Conservation (phyloP, 2,797 vertebrate species). For the Anabacerthia variegaticeps region DNA sequence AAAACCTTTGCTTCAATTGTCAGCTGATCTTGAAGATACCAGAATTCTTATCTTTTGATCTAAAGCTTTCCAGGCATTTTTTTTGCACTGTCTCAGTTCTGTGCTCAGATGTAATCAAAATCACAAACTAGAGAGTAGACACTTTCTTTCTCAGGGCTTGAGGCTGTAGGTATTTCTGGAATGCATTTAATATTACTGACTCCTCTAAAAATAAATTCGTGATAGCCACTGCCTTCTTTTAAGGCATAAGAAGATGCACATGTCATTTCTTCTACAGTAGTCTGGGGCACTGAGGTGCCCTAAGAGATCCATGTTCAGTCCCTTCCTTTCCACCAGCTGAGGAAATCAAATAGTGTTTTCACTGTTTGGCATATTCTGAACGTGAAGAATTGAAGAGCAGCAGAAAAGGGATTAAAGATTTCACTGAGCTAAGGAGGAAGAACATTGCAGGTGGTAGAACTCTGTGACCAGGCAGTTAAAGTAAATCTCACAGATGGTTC, state of each 20-base stretch:
- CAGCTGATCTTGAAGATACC: background rate
- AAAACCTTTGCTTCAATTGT: background rate
- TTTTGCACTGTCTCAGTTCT: background rate
- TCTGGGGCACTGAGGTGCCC: background rate
- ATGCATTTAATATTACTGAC: background rate
- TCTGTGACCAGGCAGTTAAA: background rate
- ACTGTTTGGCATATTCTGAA: background rate
- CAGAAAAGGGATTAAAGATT: background rate
- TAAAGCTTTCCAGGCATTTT: background rate
- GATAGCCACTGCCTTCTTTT: background rate
- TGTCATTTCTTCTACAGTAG: background rate
- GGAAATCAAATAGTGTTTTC: background rate
- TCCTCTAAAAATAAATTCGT: background rate
- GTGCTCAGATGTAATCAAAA: conserved; percentile 1
- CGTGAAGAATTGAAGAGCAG: background rate
- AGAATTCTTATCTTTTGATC: background rate
- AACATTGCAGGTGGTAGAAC: background rate
- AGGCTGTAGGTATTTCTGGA: background rate
- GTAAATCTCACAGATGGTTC: background rate
- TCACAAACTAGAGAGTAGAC: background rate
- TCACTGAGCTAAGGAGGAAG: background rate
- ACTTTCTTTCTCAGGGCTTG: background rate
- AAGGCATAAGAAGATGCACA: background rate
- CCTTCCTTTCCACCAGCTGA: background rate
- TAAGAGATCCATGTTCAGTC: background rate